These are phyloP conservation scores for Thelaira solivaga DNA, from an alignment of 2,888 invertebrate genomes.

Conservation along the genomic window DNA sequence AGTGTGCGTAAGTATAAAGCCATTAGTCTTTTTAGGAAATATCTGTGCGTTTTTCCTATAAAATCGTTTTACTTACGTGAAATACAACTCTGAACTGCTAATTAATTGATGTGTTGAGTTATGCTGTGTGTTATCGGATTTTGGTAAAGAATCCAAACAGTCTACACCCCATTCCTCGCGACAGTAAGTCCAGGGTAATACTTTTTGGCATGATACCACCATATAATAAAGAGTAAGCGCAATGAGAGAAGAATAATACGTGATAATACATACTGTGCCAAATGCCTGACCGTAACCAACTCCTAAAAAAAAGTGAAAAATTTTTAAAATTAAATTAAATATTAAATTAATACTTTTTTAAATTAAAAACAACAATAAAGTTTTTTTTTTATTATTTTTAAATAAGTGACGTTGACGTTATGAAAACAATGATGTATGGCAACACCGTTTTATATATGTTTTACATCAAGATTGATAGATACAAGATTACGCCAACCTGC, in stretches of 20 bases:
- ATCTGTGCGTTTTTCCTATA: too few species aligned
- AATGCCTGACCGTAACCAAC: constrained; percentile 83
- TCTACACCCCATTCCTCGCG: constrained; percentile 77
- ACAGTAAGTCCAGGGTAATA: constrained; percentile 86
- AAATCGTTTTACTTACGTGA: constrained; percentile 80
- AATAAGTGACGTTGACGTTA: too few species aligned
- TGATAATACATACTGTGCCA: constrained; percentile 81
- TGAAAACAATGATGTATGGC: too few species aligned
- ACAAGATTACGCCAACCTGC: too few species aligned
- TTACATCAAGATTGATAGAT: too few species aligned
- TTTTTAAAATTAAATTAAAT: not conserved
- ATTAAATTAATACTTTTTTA: constrained; percentile 69
- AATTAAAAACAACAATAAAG: too few species aligned
- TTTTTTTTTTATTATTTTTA: too few species aligned
- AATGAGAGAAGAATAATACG: constrained; percentile 87
- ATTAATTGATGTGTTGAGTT: constrained; percentile 64
- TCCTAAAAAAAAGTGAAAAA: constrained; percentile 77
- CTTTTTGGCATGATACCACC: constrained; percentile 82
- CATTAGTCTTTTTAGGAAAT: too few species aligned
- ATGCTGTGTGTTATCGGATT: constrained; percentile 11
- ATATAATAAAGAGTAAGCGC: constrained; percentile 86
- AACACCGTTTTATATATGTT: too few species aligned
- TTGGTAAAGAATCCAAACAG: constrained; percentile 71
- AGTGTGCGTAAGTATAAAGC: too few species aligned
- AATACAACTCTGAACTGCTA: constrained; percentile 81